Evolutionary conservation across 2,888 invertebrate genomes (phyloP).

Genomic region (Monoplex corrugatus): DNA sequence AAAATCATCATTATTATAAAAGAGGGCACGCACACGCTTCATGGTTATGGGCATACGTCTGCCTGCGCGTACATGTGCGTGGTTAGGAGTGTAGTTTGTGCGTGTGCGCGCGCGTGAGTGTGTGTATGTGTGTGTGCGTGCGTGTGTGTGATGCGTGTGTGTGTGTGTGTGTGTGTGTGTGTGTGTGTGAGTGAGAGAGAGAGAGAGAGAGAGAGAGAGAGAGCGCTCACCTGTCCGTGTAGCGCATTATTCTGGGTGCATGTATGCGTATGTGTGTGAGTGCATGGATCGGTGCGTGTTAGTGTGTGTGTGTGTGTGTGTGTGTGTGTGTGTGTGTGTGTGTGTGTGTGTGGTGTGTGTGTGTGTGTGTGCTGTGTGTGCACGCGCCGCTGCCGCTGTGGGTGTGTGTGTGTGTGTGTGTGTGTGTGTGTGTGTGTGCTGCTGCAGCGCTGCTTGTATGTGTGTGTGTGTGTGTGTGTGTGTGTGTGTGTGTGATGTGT

Average conservation of each 20-base stretch:
- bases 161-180: background rate
- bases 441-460: background rate
- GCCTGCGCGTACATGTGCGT: background rate
- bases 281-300: background rate
- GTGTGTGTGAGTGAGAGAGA: background rate
- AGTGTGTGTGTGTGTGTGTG: background rate
- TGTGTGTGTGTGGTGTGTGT: background rate
- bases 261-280: background rate
- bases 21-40: too few relatives aligned
- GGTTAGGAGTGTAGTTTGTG: background rate
- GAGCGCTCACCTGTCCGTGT: background rate
- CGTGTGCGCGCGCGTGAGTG: background rate
- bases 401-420: background rate
- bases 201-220: background rate
- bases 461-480: conserved; percentile 29
- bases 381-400: background rate
- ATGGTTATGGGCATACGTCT: background rate
- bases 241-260: too few relatives aligned
- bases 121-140: background rate
- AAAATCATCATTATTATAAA: too few relatives aligned
- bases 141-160: background rate
- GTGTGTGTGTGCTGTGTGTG: background rate
- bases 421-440: conserved; percentile 10
- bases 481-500: background rate
- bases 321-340: background rate